phyloP scores from a whole-genome alignment of 1,140 invertebrate genomes.

The Hyles euphorbiae region DNA sequence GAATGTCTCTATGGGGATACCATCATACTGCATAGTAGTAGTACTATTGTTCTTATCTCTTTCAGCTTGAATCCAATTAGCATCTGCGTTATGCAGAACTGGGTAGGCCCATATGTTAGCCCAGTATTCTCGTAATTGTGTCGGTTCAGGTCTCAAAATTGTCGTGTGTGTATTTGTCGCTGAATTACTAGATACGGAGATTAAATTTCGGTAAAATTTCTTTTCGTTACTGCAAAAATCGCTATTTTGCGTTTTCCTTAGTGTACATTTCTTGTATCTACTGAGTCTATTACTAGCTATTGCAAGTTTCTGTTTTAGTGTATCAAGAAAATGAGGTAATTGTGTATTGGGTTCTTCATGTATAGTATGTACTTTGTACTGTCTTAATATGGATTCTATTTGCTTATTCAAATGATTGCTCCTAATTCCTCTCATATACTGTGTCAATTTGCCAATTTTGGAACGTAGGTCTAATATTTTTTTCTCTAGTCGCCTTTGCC shows the following conservation, averaged over 20 bases:
- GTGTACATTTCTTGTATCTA: slow-evolving; percentile 14
- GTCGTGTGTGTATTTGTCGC: slow-evolving; percentile 3
- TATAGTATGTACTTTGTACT: too few relatives aligned
- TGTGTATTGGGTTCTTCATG: too few relatives aligned
- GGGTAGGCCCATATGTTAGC: slow-evolving; percentile 20
- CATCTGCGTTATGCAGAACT: slow-evolving; percentile 17
- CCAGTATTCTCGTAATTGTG: slow-evolving; percentile 9
- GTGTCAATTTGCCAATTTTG: too few relatives aligned
- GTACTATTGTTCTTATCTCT: slow-evolving; percentile 4
- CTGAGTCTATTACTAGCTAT: slow-evolving; percentile 14
- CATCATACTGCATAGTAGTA: slow-evolving; percentile 12
- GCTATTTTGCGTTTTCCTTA: slow-evolving; percentile 15
- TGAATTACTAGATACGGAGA: slow-evolving; percentile 8
- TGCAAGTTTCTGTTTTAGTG: slow-evolving; percentile 16
- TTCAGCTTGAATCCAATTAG: slow-evolving; percentile 22
- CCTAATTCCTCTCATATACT: too few relatives aligned
- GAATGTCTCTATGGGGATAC: slow-evolving; percentile 9
- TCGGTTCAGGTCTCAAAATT: too few relatives aligned
- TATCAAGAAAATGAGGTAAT: too few relatives aligned
- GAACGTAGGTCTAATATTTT: too few relatives aligned
- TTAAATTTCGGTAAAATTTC: slow-evolving; percentile 19
- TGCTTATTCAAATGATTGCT: too few relatives aligned
- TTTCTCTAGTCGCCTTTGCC: too few relatives aligned
- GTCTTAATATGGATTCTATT: too few relatives aligned
- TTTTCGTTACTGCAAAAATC: slow-evolving; percentile 21